Conservation (phyloP, 1,140 invertebrate species). For the Zaprionus nigranus region DNA sequence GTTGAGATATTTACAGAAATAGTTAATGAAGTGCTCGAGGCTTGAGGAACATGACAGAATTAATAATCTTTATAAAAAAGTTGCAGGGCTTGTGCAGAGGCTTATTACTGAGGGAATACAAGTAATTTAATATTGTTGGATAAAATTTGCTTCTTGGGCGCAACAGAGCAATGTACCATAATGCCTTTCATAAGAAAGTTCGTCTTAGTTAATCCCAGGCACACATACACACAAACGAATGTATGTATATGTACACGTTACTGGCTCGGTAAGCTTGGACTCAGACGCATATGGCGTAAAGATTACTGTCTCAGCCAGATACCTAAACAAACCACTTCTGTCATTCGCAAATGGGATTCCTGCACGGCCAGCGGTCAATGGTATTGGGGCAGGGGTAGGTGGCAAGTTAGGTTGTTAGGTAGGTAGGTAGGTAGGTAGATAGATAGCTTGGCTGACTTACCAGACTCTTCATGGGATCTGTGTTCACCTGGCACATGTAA, state of each 20-base stretch:
- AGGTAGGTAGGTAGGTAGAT: neutral
- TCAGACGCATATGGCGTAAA: constrained; percentile 47
- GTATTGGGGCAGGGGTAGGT: neutral
- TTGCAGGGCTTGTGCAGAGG: neutral
- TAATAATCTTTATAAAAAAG: neutral
- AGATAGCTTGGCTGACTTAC: constrained; percentile 85
- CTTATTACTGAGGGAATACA: constrained; percentile 1
- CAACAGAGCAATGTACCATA: neutral
- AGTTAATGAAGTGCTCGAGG: constrained; percentile 9
- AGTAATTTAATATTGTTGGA: constrained; percentile 4
- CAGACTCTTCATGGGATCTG: constrained; percentile 95
- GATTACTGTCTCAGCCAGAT: constrained; percentile 38
- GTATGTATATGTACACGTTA: neutral
- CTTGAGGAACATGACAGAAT: neutral
- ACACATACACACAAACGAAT: constrained; percentile 24
- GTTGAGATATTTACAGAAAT: constrained; percentile 8
- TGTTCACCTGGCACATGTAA: constrained; percentile 97
- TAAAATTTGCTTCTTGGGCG: neutral
- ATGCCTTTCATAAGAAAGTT: constrained; percentile 8
- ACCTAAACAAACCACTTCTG: constrained; percentile 28
- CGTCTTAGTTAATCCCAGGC: constrained; percentile 27
- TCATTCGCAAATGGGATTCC: constrained; percentile 31
- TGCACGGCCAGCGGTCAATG: neutral
- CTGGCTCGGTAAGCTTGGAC: constrained; percentile 32
- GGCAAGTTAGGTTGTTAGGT: neutral